Base-by-base conservation (phyloP, 2,797 vertebrate genomes). In the Hafferia zeledoni region DNA sequence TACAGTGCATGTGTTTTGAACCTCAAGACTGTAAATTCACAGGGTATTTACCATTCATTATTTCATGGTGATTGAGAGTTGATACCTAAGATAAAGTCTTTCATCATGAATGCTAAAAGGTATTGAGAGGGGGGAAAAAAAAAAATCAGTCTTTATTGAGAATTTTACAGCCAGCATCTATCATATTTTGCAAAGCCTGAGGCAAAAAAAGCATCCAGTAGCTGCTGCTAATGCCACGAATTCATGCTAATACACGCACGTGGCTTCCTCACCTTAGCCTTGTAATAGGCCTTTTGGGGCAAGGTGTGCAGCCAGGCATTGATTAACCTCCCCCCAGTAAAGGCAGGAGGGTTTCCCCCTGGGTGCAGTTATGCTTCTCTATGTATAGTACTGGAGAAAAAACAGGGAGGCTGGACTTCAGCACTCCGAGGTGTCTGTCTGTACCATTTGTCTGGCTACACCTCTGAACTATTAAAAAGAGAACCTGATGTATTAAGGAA, bases 221-320 rank as follows among this genome's bases (percentile, higher is more conserved):
- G 90, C 82, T 83, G 63, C 70, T 91, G 75, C 77, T 93, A 94
- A 75, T 53, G 76, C 71, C 89, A 91, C 7, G 10, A 50, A 67
- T 76, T 91, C 96, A 92, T 94, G 93, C 83, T 86, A 84, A 95
- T 59, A 57, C 69, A 92, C 3, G 11, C 69, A 78, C 55, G 35
- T 3, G 31, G 85, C 89, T 95, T 81, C 63, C 91, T 93, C 93
- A 77, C 13, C 67, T n/a, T 37, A 71, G 89, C 80, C 71, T 60
- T 80, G 37, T 83, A 95, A 96, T 23, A 76, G 90, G 74, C 64
- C 92, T 94, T 83, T 83, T 90, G 95, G 91, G 95, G 82, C 78
- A 83, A 78, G 93, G 82, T 55, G 84, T 70, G 78, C 82, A 86
- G 90, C 44, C 88, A 41, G 18, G 93, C 93, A 90, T 95, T 72